Evolutionary conservation across 2,888 invertebrate species (phyloP).

Genomic region (Meloe dianella): DNA sequence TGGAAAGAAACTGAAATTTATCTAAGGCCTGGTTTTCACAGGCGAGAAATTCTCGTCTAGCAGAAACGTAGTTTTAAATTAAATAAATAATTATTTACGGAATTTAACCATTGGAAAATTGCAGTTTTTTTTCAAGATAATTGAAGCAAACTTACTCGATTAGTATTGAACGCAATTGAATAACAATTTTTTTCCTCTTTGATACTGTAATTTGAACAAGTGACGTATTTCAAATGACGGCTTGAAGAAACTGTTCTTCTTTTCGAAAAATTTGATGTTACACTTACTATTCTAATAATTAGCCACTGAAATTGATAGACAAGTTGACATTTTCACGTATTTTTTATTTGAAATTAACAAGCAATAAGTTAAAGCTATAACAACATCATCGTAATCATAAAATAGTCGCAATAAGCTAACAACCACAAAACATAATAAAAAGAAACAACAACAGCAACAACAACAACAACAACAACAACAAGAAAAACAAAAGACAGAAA

Average conservation of each 20-base stretch:
- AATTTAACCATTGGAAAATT: no score
- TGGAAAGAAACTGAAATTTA: no score
- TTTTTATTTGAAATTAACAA: conserved; percentile 36
- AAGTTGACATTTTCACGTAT: conserved; percentile 28
- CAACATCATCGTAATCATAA: conserved; percentile 37
- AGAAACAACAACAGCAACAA: conserved; percentile 19
- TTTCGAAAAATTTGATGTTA: not conserved
- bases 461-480: conserved; percentile 15
- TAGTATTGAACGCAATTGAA: no score
- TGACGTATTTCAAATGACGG: no score
- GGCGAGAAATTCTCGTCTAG: no score
- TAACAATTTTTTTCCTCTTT: no score
- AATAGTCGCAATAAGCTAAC: conserved; percentile 35
- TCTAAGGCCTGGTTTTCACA: no score
- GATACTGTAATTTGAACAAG: no score
- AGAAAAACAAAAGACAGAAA: conserved; percentile 18
- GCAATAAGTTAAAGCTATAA: conserved; percentile 35
- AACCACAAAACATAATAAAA: conserved; percentile 36
- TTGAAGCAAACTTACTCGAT: no score
- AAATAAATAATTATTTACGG: no score
- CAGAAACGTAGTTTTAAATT: no score
- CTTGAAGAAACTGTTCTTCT: not conserved
- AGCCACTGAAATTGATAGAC: not conserved
- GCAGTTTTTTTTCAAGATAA: no score
- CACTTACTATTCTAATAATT: not conserved